Conservation (phyloP, 2,888 invertebrate genomes). For the Hermaeophaga mercurialis region DNA sequence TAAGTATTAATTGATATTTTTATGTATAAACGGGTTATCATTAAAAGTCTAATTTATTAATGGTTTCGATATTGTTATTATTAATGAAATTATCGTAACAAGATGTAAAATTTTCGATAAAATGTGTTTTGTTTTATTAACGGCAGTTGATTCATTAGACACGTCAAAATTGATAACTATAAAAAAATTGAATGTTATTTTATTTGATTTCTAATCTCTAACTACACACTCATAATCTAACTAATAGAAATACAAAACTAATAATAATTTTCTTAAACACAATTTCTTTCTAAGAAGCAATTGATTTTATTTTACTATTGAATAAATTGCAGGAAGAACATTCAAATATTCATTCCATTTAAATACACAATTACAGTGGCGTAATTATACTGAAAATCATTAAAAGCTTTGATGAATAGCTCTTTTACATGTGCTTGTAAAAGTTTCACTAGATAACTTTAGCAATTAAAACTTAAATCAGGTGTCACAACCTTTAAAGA, state of each 20-base stretch:
- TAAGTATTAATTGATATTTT: not conserved
- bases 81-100: no score
- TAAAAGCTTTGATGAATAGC: slow-evolving; percentile 33
- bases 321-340: slow-evolving; percentile 2
- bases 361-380: slow-evolving; percentile 24
- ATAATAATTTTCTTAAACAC: not conserved
- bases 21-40: not conserved
- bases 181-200: no score
- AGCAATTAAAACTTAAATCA: slow-evolving; percentile 29
- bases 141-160: no score
- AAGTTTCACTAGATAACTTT: slow-evolving; percentile 32
- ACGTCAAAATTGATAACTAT: no score
- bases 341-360: slow-evolving; percentile 23
- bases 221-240: not conserved
- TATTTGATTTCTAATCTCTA: no score
- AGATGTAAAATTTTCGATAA: no score
- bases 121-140: no score
- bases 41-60: no score
- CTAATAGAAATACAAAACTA: no score
- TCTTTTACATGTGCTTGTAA: slow-evolving; percentile 29
- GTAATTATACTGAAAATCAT: slow-evolving; percentile 31
- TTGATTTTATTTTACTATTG: slow-evolving; percentile 1
- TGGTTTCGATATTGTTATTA: no score
- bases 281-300: no score
- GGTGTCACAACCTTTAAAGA: slow-evolving; percentile 27